Conservation (phyloP, 1,140 invertebrate species). For the Daktulosphaira vitifoliae region DNA sequence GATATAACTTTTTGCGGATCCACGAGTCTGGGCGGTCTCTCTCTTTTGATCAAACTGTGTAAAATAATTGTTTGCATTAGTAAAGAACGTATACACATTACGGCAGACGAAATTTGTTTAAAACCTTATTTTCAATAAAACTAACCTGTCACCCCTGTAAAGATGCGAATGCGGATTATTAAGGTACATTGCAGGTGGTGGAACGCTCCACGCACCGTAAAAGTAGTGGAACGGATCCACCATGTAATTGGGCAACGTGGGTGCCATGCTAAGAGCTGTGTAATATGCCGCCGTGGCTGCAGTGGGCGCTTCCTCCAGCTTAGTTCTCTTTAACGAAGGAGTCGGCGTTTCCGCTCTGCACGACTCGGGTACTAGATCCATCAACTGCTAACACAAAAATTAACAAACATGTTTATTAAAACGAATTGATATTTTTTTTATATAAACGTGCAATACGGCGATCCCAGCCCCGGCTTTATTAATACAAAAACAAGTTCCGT, state of each 20-base stretch:
- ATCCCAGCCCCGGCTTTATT: background rate
- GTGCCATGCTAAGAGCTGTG: slow-evolving; percentile 8
- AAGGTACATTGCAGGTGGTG: slow-evolving; percentile 5
- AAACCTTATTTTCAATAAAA: too few species aligned
- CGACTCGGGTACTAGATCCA: slow-evolving; percentile 14
- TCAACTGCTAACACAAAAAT: background rate
- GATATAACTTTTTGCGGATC: slow-evolving; percentile 80
- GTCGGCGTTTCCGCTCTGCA: slow-evolving; percentile 10
- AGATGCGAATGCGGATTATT: background rate
- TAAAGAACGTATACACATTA: too few species aligned
- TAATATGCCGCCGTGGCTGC: background rate
- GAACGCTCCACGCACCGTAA: slow-evolving; percentile 3
- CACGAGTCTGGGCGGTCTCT: slow-evolving; percentile 65
- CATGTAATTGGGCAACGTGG: slow-evolving; percentile 19
- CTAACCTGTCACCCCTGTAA: slow-evolving; percentile 2
- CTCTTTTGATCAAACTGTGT: slow-evolving; percentile 19
- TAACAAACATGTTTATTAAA: background rate
- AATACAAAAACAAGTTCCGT: background rate
- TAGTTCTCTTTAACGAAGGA: slow-evolving; percentile 19
- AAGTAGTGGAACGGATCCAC: slow-evolving; percentile 25
- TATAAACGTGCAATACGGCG: too few species aligned
- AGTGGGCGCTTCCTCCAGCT: slow-evolving; percentile 6
- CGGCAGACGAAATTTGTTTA: too few species aligned
- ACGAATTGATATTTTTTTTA: too few species aligned
- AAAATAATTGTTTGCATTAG: too few species aligned